A percentile compares a stretch with the other conserved stretches of the same genome.
phyloP scores from a whole-genome alignment of 1,140 invertebrate species.

The Halesus radiatus region DNA sequence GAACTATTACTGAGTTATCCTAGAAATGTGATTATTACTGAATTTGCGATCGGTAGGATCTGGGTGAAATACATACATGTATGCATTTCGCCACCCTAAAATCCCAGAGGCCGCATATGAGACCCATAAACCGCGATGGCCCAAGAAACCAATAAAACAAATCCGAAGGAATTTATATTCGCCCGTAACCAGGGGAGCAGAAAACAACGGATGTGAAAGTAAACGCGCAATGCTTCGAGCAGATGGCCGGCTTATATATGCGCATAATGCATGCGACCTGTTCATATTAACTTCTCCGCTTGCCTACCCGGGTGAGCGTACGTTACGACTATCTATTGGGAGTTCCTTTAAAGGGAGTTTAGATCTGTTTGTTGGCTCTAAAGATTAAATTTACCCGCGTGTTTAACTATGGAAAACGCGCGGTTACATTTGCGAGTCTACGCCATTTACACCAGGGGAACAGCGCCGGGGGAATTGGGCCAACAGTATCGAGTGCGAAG shows the following conservation, averaged over 20 bases:
- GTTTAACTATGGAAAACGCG: too few relatives aligned
- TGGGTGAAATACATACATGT: too few relatives aligned
- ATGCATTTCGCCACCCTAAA: too few relatives aligned
- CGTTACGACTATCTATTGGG: not conserved
- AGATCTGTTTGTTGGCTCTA: too few relatives aligned
- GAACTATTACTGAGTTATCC: too few relatives aligned
- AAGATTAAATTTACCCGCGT: too few relatives aligned
- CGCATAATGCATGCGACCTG: slow-evolving; percentile 45
- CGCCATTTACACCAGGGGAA: too few relatives aligned
- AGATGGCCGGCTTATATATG: slow-evolving; percentile 40
- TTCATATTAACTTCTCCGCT: slow-evolving; percentile 31
- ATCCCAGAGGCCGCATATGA: not conserved
- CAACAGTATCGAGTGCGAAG: too few relatives aligned
- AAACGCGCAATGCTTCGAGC: slow-evolving; percentile 11
- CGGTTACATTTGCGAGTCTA: too few relatives aligned
- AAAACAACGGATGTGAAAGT: slow-evolving; percentile 32
- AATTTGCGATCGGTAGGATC: too few relatives aligned
- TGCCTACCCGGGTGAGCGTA: slow-evolving; percentile 28
- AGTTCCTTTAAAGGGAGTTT: not conserved
- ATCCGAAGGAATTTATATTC: slow-evolving; percentile 22
- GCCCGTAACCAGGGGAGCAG: slow-evolving; percentile 29
- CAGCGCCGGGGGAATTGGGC: too few relatives aligned
- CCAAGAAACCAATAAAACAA: slow-evolving; percentile 13
- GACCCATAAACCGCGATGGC: not conserved
- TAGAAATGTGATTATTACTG: too few relatives aligned